These are phyloP conservation scores for Anthopleura xanthogrammica DNA, from an alignment of 92 coral and sea anemone genomes.

Conservation along the genomic window DNA sequence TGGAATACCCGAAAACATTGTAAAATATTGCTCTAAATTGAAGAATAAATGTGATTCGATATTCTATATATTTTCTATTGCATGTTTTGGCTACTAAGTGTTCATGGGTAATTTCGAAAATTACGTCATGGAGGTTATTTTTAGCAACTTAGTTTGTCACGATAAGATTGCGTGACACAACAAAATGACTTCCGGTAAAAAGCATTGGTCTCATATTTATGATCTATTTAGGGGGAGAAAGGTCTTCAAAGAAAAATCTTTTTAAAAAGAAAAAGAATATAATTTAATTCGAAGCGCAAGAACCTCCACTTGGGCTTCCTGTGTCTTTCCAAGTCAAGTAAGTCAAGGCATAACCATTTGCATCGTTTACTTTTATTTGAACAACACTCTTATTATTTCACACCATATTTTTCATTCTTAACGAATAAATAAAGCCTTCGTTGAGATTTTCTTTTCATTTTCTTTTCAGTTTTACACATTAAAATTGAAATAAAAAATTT, in stretches of 20 bases:
- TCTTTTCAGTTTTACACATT: no score
- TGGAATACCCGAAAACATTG: constrained; percentile 72
- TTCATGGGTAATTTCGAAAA: constrained; percentile 2
- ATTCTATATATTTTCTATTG: background rate
- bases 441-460: background rate
- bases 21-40: background rate
- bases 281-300: no score
- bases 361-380: background rate
- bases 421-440: background rate
- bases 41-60: background rate
- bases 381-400: background rate
- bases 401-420: background rate
- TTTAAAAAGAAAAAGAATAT: no score
- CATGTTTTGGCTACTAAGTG: background rate
- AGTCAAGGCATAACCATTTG: background rate
- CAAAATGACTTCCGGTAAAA: background rate
- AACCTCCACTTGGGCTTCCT: no score
- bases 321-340: no score
- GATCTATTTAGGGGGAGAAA: no score
- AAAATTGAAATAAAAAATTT: no score
- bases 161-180: background rate
- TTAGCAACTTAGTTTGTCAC: constrained; percentile 1
- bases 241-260: no score
- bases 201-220: no score
- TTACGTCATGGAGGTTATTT: constrained; percentile 5